Base-by-base conservation (phyloP, 2,113 vertebrate genomes). In the Catagonus wagneri region DNA sequence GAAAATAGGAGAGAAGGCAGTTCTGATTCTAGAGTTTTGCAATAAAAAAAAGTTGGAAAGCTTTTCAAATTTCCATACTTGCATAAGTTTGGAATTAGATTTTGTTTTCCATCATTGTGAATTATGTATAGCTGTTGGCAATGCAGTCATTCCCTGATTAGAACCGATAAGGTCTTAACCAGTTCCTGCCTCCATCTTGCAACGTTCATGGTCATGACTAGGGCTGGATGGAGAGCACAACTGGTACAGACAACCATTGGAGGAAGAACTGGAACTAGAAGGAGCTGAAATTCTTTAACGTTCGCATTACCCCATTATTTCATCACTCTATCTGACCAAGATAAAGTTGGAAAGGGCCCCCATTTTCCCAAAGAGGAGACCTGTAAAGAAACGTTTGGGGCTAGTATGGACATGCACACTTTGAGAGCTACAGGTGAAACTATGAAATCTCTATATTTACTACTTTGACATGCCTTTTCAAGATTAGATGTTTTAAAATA, bases 31-130 rank as follows among this genome's bases (percentile, higher is more conserved):
- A 69, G 3, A 90, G 34, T 84, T 94, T 32, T 75, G 29, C 17
- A 39, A 84, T 74, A 6, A 52, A 83, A 89, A 89, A 92, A 56
- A 61, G 16, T 17, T 94, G 27, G 61, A 66, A 76, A 92, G n/a
- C 36, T 71, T 44, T 92, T 88, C 54, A 74, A 52, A 86, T 92
- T 36, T 52, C 44, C 66, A 84, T 36, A 2, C 39, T 20, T 22
- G 5, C 20, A 2, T 36, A 95, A 54, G 22, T 56, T 94, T 60
- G 80, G 34, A 71, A 44, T 90, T 89, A 29, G 60, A 54, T 29
- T 80, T 81, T 4, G 3, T 85, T 96, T 88, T 61, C 12, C 88
- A 14, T 94, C 61, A 83, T 71, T 92, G 80, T 78, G 65, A 85
- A 74, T 78, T 52, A 44, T 23, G 8, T 68, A 34, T 58, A 56